phyloP scores from a whole-genome alignment of 2,113 vertebrate genomes.

The Myiozetetes cayanensis region DNA sequence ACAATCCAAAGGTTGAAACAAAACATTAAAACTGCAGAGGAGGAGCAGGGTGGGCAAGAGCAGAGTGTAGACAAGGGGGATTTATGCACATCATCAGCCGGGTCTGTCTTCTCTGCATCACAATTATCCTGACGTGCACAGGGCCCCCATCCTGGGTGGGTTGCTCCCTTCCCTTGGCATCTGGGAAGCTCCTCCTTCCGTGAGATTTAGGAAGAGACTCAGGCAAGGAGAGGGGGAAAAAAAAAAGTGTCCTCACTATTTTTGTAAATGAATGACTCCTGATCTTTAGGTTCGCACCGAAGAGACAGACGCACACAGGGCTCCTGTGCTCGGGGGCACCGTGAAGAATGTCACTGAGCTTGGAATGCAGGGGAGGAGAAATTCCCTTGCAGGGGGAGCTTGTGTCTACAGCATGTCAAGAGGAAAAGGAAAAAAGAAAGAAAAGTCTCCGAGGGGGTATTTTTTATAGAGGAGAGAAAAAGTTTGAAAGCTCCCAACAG shows the following conservation, averaged over 20 bases:
- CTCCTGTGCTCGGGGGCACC: not conserved
- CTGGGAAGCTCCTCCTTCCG: not conserved
- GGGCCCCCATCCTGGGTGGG: not conserved
- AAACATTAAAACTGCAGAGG: constrained; percentile 32
- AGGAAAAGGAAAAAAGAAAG: constrained; percentile 28
- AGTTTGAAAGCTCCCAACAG: constrained; percentile 12
- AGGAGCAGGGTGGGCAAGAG: not conserved
- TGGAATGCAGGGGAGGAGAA: not conserved
- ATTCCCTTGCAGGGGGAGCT: constrained; percentile 29
- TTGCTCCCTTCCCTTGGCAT: not conserved
- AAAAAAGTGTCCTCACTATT: not conserved
- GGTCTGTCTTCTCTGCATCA: not conserved
- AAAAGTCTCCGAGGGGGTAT: constrained; percentile 8
- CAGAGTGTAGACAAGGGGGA: not conserved
- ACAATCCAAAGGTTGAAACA: constrained; percentile 17
- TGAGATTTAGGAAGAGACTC: not conserved
- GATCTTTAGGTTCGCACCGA: constrained; percentile 37
- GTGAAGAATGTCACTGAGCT: constrained; percentile 54
- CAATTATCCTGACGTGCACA: not conserved
- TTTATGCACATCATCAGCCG: not conserved
- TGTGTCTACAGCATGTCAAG: constrained; percentile 43
- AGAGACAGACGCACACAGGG: not conserved
- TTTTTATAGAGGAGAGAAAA: constrained; percentile 30
- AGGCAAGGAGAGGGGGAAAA: not conserved
- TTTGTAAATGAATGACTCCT: constrained; percentile 16